Percentiles rank a stretch among this genome's conserved stretches.
Conservation (phyloP, 1,140 invertebrate genomes). For the Adoxophyes honmai region DNA sequence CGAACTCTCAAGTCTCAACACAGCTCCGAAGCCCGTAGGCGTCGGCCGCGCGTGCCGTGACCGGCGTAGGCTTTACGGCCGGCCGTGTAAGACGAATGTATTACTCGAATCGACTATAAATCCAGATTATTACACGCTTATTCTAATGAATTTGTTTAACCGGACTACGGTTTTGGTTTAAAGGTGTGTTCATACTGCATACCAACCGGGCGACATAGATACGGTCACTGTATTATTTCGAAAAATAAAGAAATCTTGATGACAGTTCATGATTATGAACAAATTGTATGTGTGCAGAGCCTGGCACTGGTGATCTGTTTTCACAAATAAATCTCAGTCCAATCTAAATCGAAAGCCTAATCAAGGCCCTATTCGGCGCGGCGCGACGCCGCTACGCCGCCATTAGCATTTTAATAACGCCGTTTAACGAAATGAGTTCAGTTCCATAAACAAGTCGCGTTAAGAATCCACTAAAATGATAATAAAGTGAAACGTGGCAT, state of each 20-base stretch:
- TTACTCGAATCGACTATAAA: background rate
- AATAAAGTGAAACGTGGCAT: conserved; percentile 20
- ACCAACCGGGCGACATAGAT: too few species aligned
- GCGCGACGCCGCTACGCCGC: background rate
- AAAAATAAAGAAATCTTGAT: too few species aligned
- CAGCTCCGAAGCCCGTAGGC: background rate
- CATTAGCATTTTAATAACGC: conserved; percentile 12
- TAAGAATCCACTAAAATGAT: conserved; percentile 10
- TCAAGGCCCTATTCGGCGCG: conserved; percentile 3
- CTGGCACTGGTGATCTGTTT: too few species aligned
- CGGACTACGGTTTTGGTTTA: background rate
- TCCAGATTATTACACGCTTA: conserved; percentile 7
- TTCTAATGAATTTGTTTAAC: background rate
- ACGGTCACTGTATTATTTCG: too few species aligned
- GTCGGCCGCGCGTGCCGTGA: background rate
- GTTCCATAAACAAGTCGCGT: conserved; percentile 10
- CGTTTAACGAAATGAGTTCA: conserved; percentile 14
- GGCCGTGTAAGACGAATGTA: background rate
- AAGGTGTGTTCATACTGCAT: background rate
- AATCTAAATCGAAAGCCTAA: conserved; percentile 1
- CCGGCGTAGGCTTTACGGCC: background rate
- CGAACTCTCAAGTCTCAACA: too few species aligned
- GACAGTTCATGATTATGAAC: too few species aligned
- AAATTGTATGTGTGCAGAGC: too few species aligned
- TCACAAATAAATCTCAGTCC: background rate